Conservation (phyloP, 2,113 vertebrate species). For the Cyanoderma ruficeps region DNA sequence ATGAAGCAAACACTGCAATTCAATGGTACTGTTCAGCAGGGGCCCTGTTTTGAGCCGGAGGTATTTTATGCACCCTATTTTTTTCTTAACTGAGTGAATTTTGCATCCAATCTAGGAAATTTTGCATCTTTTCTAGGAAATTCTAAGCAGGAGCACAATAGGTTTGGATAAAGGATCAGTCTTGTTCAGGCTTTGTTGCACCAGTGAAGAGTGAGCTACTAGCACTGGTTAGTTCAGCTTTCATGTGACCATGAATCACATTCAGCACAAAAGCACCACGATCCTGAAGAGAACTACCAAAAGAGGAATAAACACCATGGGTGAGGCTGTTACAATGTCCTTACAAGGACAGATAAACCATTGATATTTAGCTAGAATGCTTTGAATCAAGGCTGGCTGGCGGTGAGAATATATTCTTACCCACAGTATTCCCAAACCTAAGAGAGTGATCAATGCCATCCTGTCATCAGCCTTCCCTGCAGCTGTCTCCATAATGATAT, state of each 20-base stretch:
- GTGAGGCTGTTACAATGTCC: not conserved
- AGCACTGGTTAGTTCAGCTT: not conserved
- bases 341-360: not conserved
- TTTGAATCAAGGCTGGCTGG: not conserved
- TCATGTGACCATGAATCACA: fast-evolving
- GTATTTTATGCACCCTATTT: not conserved
- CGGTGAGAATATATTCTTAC: not conserved
- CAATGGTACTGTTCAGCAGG: not conserved
- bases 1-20: not conserved
- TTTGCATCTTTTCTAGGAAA: not conserved
- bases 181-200: not conserved
- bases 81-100: not conserved
- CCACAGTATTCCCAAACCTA: not conserved
- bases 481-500: not conserved
- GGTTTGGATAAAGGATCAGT: too few species aligned
- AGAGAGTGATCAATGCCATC: not conserved
- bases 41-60: not conserved
- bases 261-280: not conserved
- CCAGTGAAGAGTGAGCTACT: not conserved
- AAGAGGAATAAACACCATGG: not conserved
- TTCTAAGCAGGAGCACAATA: not conserved
- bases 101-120: not conserved
- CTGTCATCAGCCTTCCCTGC: not conserved
- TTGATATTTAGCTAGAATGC: not conserved
- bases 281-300: not conserved